These are phyloP conservation scores for Pseudochirops cupreus DNA, from an alignment of 2,797 vertebrate species.

Conservation along the genomic window DNA sequence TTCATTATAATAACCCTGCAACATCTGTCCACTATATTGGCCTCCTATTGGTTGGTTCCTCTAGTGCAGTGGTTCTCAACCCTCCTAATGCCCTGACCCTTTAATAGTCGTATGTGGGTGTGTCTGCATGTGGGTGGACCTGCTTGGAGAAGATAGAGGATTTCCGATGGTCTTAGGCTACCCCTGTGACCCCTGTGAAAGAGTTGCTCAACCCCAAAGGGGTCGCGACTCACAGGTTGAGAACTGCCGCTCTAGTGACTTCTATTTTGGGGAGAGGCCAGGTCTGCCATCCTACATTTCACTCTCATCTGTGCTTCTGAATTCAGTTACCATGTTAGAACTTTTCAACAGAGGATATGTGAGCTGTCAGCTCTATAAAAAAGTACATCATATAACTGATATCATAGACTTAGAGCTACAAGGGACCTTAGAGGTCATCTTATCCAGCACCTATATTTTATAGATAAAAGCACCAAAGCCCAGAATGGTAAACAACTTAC, in stretches of 20 bases:
- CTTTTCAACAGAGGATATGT: not conserved
- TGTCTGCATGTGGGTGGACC: no score
- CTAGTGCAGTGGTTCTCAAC: not conserved
- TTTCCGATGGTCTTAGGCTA: no score
- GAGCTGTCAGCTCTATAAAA: not conserved
- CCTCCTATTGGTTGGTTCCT: not conserved
- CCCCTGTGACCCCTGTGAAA: no score
- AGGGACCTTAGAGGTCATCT: not conserved
- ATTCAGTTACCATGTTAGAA: not conserved
- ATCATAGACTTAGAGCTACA: not conserved
- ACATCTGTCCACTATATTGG: not conserved
- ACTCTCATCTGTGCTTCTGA: not conserved
- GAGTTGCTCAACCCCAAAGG: no score
- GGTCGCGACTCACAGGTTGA: no score
- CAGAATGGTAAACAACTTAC: not conserved
- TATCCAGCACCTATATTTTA: not conserved
- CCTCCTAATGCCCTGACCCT: no score
- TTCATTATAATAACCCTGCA: not conserved
- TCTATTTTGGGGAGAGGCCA: not conserved
- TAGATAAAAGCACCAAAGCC: not conserved
- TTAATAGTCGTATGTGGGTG: no score
- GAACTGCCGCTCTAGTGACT: not conserved
- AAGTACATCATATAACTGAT: not conserved
- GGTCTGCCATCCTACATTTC: not conserved
- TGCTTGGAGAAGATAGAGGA: no score